Base-by-base conservation (phyloP, 1,140 invertebrate genomes). In the Ericerus pela region DNA sequence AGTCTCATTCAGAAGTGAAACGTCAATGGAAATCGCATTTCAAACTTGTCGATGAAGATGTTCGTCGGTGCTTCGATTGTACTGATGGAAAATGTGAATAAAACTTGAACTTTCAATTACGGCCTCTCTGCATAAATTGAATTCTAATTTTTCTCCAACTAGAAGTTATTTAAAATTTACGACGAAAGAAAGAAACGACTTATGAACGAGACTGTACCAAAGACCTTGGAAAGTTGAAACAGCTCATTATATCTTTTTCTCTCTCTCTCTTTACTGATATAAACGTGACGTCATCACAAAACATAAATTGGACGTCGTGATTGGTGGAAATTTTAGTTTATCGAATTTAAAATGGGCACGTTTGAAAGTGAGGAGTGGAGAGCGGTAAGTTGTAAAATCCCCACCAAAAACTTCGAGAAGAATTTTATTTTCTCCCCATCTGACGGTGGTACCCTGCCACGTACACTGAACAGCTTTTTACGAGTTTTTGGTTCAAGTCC, bases 201-300 rank as follows among this genome's bases (percentile, higher is more conserved):
- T 4, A 22, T 47, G 16, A 24, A 8, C 10, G 4, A 5, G 41
- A 47, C 41, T 47, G 41, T 47, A 47, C 41, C 37, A 47, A 47
- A 47, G 41, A 47, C 41, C 41, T 47, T 47, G 41, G 41, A 47
- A 47, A 47, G 11, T 8, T 24, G 41, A 47, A n/a, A 47, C 41
- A 14, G 41, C 26, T 22, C 41, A 24, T 47, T 10, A 47, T 47
- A 24, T 8, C 16, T 47, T 14, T 5, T 2, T 47, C 41, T 47
- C 41, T 47, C 41, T 47, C 41, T 47, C 12, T 47, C 20, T 47
- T 47, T 47, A 47, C 41, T 47, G 41, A 47, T 47, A 47, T 47
- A 22, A 24, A 24, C 41, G 41, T 47, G 41, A 47, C 41, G 41
- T 47, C 41, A 47, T 47, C 41, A 16, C 12, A 47, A 47, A 18